These are phyloP conservation scores for Haemorhous mexicanus DNA, from an alignment of 2,113 vertebrate genomes.

Conservation along the genomic window DNA sequence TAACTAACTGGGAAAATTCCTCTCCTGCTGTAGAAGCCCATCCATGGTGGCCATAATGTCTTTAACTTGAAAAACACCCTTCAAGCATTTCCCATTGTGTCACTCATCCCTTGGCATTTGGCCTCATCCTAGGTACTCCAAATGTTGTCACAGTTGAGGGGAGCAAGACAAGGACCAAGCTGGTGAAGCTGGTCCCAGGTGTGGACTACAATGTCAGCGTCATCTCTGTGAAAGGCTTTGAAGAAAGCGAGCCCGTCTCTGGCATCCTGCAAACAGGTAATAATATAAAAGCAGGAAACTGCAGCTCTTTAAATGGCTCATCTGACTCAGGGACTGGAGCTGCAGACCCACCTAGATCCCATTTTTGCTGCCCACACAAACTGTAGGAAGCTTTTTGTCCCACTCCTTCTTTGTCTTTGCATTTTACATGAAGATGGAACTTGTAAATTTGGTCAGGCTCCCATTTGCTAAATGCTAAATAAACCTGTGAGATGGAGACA, in stretches of 20 bases:
- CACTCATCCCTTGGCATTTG: not conserved
- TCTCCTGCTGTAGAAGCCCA: not conserved
- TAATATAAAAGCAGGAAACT: not conserved
- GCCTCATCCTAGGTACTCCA: constrained; percentile 74
- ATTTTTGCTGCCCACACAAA: not conserved
- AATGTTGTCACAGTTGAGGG: constrained; percentile 80
- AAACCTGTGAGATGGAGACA: not conserved
- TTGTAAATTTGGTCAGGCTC: not conserved
- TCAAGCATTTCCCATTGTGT: not conserved
- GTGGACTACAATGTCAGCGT: constrained; percentile 85
- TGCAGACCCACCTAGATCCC: not conserved
- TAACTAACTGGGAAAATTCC: not conserved
- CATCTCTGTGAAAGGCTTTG: constrained; percentile 84
- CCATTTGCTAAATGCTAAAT: not conserved
- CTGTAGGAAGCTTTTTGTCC: not conserved
- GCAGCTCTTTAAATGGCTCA: not conserved
- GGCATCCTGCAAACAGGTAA: constrained; percentile 89
- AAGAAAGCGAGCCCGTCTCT: constrained; percentile 88
- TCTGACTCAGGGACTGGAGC: not conserved
- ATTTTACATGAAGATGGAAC: not conserved
- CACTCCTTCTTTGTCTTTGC: not conserved
- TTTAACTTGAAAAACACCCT: not conserved
- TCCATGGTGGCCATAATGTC: not conserved
- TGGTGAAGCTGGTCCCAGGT: constrained; percentile 85
- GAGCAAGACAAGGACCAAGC: constrained; percentile 74